Base-by-base conservation (phyloP, 2,888 invertebrate species). In the Candidula unifasciata region DNA sequence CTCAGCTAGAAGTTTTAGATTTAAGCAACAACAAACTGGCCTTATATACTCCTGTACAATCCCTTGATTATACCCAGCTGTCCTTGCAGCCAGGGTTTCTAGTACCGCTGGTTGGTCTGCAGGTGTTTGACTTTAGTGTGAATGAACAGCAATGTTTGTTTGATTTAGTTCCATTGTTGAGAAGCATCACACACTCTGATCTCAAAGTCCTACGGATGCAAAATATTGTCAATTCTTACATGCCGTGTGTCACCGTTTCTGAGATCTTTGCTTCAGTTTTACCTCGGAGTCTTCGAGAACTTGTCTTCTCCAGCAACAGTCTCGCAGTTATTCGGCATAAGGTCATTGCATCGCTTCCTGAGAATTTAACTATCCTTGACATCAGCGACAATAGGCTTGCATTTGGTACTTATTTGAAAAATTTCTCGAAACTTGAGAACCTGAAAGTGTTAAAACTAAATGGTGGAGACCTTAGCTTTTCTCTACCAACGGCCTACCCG, bases 321-420 rank as follows among this genome's bases (percentile, higher is more conserved):
- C 21, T 83, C 1, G 69, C 30, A 33, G 30, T 57, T 13, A 52
- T 83, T 5, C 57, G 54, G 13, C 0, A 8, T 21, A 24, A 77
- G 13, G 78, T 69, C 27, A 54, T 83, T 30, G 68, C 68, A 0
- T 27, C 3, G 54, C 69, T 83, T n/a, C 83, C 83, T 1, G 18
- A 77, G 37, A 78, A 68, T 18, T 60, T 83, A 35, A 68, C 60
- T 0, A 3, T 37, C 21, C 30, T 83, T 16, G 78, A 83, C 35
- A 27, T 83, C 18, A 78, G 54, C 18, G 78, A 78, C 33, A 83
- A 83, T 57, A 83, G 69, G 27, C 37, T 83, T 24, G 37, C 54
- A 16, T 83, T 83, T 71, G 83, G 83, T 21, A 16, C 0, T 35
- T 83, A 83, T 24, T 57, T 83, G 24, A 21, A 35, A 27, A 52